phyloP scores from a whole-genome alignment of 2,797 vertebrate species.

The Salarias fasciatus region DNA sequence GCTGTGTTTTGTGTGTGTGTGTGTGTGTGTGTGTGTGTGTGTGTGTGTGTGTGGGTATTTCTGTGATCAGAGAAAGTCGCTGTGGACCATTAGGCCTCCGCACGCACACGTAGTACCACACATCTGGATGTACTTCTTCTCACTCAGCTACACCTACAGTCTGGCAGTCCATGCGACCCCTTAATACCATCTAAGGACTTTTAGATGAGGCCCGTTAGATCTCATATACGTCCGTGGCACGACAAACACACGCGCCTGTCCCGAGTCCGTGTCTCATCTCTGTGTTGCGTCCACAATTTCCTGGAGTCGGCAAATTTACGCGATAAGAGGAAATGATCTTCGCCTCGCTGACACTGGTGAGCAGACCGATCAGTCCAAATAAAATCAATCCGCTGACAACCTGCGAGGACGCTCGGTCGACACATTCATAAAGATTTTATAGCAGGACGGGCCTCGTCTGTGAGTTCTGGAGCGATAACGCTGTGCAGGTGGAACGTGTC shows the following conservation, averaged over 20 bases:
- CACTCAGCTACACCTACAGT: slow-evolving; percentile 52
- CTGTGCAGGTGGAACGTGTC: slow-evolving; percentile 43
- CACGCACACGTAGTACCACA: slow-evolving; percentile 58
- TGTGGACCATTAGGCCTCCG: slow-evolving; percentile 66
- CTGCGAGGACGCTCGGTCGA: slow-evolving; percentile 30
- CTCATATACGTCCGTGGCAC: slow-evolving; percentile 25
- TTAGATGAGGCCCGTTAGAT: slow-evolving; percentile 52
- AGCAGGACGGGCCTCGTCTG: slow-evolving; percentile 47
- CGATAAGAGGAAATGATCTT: background rate
- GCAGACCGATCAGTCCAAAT: slow-evolving; percentile 8
- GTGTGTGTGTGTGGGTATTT: slow-evolving; percentile 36
- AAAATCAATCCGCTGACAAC: background rate
- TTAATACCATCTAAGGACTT: slow-evolving; percentile 50
- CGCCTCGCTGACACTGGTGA: slow-evolving; percentile 2
- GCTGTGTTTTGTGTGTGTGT: too few species aligned
- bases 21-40: too few species aligned
- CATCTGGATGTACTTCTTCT: slow-evolving; percentile 75
- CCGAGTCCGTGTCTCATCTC: slow-evolving; percentile 26
- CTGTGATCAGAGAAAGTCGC: slow-evolving; percentile 59
- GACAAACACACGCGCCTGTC: slow-evolving; percentile 10
- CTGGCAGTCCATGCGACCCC: slow-evolving; percentile 59
- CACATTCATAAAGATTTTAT: slow-evolving; percentile 72
- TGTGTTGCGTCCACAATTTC: too few species aligned
- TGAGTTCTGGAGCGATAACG: slow-evolving; percentile 36
- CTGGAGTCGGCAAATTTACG: too few species aligned